A percentile compares a stretch with the other conserved stretches of the same genome.
These are phyloP conservation scores for Hydrotaea cyrtoneurina DNA, from an alignment of 2,888 invertebrate species.

Conservation along the genomic window DNA sequence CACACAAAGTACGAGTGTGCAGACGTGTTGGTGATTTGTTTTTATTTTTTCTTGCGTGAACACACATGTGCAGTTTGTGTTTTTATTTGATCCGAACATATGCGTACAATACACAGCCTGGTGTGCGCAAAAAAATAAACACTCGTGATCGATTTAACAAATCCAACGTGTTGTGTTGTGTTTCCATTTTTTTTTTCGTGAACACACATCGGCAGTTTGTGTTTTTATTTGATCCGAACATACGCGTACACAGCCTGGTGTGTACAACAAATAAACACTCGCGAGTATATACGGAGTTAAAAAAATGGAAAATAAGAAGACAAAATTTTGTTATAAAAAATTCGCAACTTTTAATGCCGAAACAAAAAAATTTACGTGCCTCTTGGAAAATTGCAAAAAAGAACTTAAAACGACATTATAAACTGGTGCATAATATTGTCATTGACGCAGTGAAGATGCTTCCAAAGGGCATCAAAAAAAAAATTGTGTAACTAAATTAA, in stretches of 20 bases:
- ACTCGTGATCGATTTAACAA: not conserved
- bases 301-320: slow-evolving; percentile 1
- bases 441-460: not conserved
- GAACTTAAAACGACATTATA: not conserved
- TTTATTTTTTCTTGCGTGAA: not conserved
- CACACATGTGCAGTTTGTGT: not conserved
- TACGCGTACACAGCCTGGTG: not conserved
- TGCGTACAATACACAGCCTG: not conserved
- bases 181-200: not conserved
- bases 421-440: slow-evolving; percentile 11
- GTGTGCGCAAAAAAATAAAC: not conserved
- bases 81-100: not conserved
- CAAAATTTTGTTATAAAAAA: not conserved
- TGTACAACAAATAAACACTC: not conserved
- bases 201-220: not conserved
- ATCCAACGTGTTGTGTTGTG: slow-evolving; percentile 1
- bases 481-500: not conserved
- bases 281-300: not conserved
- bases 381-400: not conserved
- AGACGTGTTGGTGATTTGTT: not conserved
- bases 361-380: slow-evolving; percentile 1
- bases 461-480: slow-evolving; percentile 11
- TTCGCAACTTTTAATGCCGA: not conserved
- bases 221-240: not conserved
- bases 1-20: not conserved